Evolutionary conservation across 2,797 vertebrate genomes (phyloP).

Genomic region (Myoxocephalus aenaeus): DNA sequence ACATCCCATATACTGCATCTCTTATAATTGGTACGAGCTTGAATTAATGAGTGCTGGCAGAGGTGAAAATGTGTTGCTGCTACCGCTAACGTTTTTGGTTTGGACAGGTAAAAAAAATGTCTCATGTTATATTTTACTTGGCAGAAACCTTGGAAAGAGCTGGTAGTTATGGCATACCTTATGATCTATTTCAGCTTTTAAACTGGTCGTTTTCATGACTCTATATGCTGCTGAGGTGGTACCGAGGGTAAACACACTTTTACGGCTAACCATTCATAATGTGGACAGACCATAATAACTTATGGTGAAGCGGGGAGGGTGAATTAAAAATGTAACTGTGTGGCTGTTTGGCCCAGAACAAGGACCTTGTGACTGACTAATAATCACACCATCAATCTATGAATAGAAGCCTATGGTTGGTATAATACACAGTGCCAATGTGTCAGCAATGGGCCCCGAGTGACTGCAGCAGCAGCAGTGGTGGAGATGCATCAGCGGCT

Average conservation of each 20-base stretch:
- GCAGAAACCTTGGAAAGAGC: constrained; percentile 50
- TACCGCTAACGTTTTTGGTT: constrained; percentile 5
- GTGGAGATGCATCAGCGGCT: constrained; percentile 63
- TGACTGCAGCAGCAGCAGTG: constrained; percentile 66
- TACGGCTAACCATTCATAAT: constrained; percentile 65
- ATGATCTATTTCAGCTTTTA: constrained; percentile 50
- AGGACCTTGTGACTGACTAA: constrained; percentile 74
- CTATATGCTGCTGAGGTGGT: constrained; percentile 40
- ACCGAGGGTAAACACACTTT: constrained; percentile 56
- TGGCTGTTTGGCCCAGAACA: constrained; percentile 54
- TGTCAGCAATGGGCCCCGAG: constrained; percentile 52
- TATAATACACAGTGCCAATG: constrained; percentile 58
- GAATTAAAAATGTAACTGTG: constrained; percentile 59
- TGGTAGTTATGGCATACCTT: constrained; percentile 38
- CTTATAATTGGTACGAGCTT: too few species aligned
- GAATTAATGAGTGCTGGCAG: neutral
- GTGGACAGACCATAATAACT: constrained; percentile 73
- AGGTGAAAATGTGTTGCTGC: constrained; percentile 5
- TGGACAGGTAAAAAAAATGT: constrained; percentile 10
- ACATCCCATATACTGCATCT: neutral
- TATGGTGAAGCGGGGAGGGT: constrained; percentile 40
- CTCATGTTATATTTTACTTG: constrained; percentile 54
- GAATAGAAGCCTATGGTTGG: constrained; percentile 76
- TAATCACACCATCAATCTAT: constrained; percentile 70
- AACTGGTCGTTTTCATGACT: constrained; percentile 37